Evolutionary conservation across 1,140 invertebrate genomes (phyloP), one percentile per base, ranked within the genome.

Genomic region (Cherax quadricarinatus): DNA sequence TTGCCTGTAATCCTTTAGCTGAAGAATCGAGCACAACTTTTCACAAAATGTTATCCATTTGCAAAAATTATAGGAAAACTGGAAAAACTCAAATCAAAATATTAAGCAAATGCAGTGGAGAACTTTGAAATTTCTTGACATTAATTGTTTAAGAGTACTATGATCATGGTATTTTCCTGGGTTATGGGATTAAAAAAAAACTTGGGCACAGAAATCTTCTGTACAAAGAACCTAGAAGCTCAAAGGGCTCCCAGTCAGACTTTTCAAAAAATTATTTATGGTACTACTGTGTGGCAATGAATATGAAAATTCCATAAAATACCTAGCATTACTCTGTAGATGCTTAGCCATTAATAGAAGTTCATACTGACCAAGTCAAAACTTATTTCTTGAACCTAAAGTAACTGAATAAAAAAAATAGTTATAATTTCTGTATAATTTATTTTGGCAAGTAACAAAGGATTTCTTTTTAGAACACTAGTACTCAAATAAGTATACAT

Each of bases 401-500:
- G 5, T 6, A 66, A 66, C 62, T 57, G 9, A 5, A 57, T 10
- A 10, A 66, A 21, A 66, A 14, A 21, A 66, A 41, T n/a, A n/a
- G 66, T 21, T 70, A 70, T 14, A 70, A 21, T 70, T 70, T 70
- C 9, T 57, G 53, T 14, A 57, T 41, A 57, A 57, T 57, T 14
- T n/a, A 18, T 70, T 70, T 3, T 41, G 24, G n/a, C 24, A 75
- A 75, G 6, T 30, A 75, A 75, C 24, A 75, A 7, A 30, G 10
- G 18, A 66, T 21, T 21, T 66, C 21, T 30, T 21, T 24, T 9
- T 75, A 30, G 70, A 21, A 30, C 66, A 70, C 21, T 5, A 30
- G n/a, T 75, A 70, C 62, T 48, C 62, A 21, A 16, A 82, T 82
- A 41, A 57, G 60, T 48, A 82, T 73, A 73, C 49, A 84, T 60